Evolutionary conservation across 2,113 vertebrate species (phyloP).

Genomic region (Protobothrops flavoviridis): DNA sequence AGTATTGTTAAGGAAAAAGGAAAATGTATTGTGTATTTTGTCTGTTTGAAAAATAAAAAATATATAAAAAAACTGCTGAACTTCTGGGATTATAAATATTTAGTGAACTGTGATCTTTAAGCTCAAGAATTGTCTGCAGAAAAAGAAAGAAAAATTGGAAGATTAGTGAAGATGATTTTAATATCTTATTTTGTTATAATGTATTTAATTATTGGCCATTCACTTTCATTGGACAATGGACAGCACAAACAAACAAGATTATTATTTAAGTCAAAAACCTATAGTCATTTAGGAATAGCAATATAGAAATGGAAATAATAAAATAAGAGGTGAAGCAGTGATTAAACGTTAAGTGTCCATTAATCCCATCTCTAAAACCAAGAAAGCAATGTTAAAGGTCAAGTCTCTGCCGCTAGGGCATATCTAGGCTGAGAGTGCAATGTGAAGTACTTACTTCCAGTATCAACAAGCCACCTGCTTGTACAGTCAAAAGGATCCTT

Average conservation of each 20-base stretch:
- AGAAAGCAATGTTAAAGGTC: background rate
- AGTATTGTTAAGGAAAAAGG: no score
- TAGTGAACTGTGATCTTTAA: no score
- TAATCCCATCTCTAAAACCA: background rate
- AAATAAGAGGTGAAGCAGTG: background rate
- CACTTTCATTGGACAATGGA: background rate
- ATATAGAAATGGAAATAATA: background rate
- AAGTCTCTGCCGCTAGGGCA: conserved; percentile 13
- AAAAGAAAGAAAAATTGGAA: no score
- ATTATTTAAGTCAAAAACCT: background rate
- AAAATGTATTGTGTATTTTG: no score
- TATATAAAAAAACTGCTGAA: no score
- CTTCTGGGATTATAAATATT: no score
- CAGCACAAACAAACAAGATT: background rate
- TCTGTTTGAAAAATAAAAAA: no score
- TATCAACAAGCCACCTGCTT: conserved; percentile 93
- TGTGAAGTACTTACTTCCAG: conserved; percentile 80
- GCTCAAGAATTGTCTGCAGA: no score
- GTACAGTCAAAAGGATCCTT: conserved; percentile 87
- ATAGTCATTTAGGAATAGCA: background rate
- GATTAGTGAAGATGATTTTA: no score
- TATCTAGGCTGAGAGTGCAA: conserved; percentile 46
- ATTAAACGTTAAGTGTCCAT: background rate
- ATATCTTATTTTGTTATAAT: no score
- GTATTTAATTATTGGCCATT: background rate